These are phyloP conservation scores for Acanthosepion lycidas DNA, from an alignment of 2,888 invertebrate genomes.

Conservation along the genomic window DNA sequence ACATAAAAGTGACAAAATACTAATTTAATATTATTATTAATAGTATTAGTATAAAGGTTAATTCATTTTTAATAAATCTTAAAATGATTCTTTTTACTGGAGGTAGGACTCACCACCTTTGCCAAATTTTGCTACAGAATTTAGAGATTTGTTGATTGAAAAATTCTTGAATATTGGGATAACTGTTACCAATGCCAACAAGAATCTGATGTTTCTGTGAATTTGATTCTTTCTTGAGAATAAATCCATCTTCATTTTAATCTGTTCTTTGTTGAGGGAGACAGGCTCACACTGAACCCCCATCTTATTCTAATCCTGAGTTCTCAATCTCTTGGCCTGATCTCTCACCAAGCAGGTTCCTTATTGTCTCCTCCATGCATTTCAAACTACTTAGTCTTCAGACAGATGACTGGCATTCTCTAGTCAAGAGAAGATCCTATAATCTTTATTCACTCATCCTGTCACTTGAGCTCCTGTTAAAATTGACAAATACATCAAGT, in stretches of 20 bases:
- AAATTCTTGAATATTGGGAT: background rate
- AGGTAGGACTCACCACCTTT: too few species aligned
- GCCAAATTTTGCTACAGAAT: too few species aligned
- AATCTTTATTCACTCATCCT: background rate
- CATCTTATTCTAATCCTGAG: background rate
- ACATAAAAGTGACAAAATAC: too few species aligned
- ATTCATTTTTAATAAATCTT: too few species aligned
- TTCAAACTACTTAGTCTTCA: background rate
- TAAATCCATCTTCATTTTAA: background rate
- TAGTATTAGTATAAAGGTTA: too few species aligned
- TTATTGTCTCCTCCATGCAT: background rate
- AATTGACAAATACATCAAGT: background rate
- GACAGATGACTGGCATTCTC: conserved; percentile 8
- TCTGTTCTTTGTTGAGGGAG: background rate
- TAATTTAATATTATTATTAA: too few species aligned
- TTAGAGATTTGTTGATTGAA: too few species aligned
- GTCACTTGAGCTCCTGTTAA: background rate
- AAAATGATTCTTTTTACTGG: too few species aligned
- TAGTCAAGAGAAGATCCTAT: background rate
- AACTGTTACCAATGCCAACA: background rate
- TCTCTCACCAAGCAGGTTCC: background rate
- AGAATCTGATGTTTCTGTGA: background rate
- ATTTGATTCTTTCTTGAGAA: background rate
- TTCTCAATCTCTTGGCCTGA: background rate
- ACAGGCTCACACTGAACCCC: background rate